These are phyloP conservation scores for Dryadula phaetusa DNA, from an alignment of 2,888 invertebrate genomes.

Conservation along the genomic window DNA sequence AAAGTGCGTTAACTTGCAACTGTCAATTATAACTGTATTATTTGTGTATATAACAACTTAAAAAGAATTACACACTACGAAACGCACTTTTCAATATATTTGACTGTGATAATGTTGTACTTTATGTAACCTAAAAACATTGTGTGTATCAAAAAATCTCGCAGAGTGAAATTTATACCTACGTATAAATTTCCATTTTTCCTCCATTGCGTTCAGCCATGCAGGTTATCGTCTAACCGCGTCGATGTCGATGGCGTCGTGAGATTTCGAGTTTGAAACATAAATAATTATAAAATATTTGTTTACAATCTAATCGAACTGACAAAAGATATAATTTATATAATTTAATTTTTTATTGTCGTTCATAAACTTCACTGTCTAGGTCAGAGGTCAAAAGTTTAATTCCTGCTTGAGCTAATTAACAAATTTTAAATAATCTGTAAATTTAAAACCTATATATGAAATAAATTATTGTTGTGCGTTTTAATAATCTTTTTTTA, in stretches of 20 bases:
- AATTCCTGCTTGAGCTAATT: constrained; percentile 36
- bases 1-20: no score
- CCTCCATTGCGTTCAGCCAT: not conserved
- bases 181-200: no score
- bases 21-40: no score
- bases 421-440: not conserved
- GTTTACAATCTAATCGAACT: not conserved
- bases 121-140: no score
- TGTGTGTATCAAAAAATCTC: no score
- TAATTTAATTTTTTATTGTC: constrained; percentile 1
- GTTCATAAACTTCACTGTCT: constrained; percentile 26
- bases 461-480: not conserved
- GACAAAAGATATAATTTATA: not conserved
- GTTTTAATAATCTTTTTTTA: not conserved
- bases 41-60: no score
- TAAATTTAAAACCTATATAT: not conserved
- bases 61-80: no score
- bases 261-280: not conserved
- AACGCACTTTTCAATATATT: no score
- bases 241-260: not conserved
- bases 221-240: not conserved
- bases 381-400: constrained; percentile 33
- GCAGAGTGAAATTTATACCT: no score
- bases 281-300: not conserved
- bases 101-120: no score